A percentile compares a stretch with the other conserved stretches of the same genome.
Evolutionary conservation across 2,888 invertebrate genomes (phyloP).

Genomic region (Horisme vitalbata): DNA sequence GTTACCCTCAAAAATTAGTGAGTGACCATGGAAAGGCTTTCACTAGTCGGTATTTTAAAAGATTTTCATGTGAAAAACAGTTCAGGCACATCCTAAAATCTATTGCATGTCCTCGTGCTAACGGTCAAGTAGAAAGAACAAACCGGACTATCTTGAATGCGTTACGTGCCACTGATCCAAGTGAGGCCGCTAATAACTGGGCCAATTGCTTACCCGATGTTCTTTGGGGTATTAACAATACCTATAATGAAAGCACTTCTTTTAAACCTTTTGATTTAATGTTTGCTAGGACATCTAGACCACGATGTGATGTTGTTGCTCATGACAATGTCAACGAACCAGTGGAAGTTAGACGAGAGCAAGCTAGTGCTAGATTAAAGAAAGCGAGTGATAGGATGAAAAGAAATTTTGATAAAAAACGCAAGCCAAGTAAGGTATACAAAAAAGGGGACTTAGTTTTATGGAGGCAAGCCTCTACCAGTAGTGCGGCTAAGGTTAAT

Average conservation of each 20-base stretch:
- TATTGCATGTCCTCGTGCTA: conserved; percentile 35
- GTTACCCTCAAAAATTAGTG: background rate
- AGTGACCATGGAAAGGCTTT: background rate
- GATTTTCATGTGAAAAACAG: conserved; percentile 29
- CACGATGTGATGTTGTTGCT: background rate
- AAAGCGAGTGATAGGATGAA: conserved; percentile 5
- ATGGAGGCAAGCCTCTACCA: conserved; percentile 1
- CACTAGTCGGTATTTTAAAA: conserved; percentile 29
- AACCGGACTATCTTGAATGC: conserved; percentile 24
- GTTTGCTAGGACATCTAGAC: conserved; percentile 19
- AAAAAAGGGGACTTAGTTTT: conserved; percentile 4
- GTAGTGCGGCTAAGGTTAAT: conserved; percentile 13
- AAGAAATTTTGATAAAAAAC: background rate
- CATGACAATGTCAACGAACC: background rate
- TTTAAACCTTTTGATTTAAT: conserved; percentile 34
- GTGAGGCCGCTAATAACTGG: conserved; percentile 35
- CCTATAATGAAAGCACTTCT: conserved; percentile 25
- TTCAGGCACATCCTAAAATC: conserved; percentile 32
- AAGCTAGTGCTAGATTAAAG: background rate
- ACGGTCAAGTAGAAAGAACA: conserved; percentile 37
- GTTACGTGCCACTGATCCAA: conserved; percentile 27
- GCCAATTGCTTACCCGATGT: conserved; percentile 23
- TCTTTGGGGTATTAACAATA: conserved; percentile 35
- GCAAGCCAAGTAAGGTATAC: background rate
- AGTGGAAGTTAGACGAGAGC: background rate